Base-by-base conservation (phyloP, 2,888 invertebrate genomes). In the Hirtodrosophila duncani region DNA sequence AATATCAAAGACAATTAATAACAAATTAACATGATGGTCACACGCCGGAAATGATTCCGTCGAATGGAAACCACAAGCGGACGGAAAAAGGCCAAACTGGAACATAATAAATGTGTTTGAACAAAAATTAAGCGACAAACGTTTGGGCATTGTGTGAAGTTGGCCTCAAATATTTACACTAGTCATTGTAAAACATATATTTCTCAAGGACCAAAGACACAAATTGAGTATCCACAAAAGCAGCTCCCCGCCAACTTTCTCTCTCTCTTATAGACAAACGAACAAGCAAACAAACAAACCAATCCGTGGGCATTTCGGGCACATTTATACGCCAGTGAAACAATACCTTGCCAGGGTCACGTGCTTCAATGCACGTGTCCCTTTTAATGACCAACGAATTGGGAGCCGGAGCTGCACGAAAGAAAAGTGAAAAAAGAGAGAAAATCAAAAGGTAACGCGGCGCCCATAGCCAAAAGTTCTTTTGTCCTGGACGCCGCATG, bases 301-400 rank as follows among this genome's bases (percentile, higher is more conserved):
- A n/a, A n/a, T n/a, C n/a, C n/a, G n/a, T n/a, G n/a, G 21, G 26
- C 56, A 60, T 65, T 63, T 67, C 58, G 42, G 60, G 51, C 55
- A 64, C 62, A 62, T 62, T 65, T 59, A 63, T 56, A 65, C 45
- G 60, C 58, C 61, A 64, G 78, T 66, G 74, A 78, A 63, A 71
- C 77, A 79, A 71, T 53, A 63, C 59, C 68, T 45, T 69, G 70
- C 53, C 41, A 45, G 64, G 70, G 86, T 72, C 85, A 85, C 85
- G 85, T 85, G 85, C 80, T 81, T 68, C 62, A 64, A 48, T 74
- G 78, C 85, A 85, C 85, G 85, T 86, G 85, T 82, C 84, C 65
- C 78, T 83, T 83, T 86, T 85, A 86, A 85, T 85, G 85, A 85
- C 85, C 85, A 80, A 67, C 78, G 77, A 80, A 82, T 83, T 72